phyloP scores from a whole-genome alignment of 1,140 invertebrate species.

The Trichonephila clavata region DNA sequence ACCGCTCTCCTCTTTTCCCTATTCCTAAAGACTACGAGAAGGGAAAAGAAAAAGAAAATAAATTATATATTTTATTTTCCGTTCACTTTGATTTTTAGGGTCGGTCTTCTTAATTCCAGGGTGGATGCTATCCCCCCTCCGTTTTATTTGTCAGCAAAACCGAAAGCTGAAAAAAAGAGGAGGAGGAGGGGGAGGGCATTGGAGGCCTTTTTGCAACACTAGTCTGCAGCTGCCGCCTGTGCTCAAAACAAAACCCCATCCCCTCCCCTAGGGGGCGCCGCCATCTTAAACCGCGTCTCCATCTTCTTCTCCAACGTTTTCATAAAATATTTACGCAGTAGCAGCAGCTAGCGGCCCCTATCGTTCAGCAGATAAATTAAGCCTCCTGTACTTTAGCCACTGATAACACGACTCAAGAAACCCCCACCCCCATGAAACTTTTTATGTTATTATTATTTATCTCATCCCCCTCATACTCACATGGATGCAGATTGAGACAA shows the following conservation, averaged over 20 bases:
- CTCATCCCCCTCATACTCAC: background rate
- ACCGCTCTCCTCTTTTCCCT: background rate
- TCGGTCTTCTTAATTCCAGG: slow-evolving; percentile 57
- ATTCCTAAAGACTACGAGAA: background rate
- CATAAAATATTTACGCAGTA: slow-evolving; percentile 74
- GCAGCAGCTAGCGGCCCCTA: slow-evolving; percentile 31
- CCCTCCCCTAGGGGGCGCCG: slow-evolving; percentile 31
- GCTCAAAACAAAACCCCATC: slow-evolving; percentile 46
- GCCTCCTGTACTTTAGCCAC: slow-evolving; percentile 47
- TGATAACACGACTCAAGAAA: slow-evolving; percentile 46
- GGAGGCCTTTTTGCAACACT: slow-evolving; percentile 16
- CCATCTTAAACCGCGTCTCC: slow-evolving; percentile 46
- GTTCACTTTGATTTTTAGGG: slow-evolving; percentile 63
- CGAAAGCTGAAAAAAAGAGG: background rate
- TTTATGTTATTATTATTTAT: slow-evolving; percentile 16
- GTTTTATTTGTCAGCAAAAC: slow-evolving; percentile 54
- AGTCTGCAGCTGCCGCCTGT: slow-evolving; percentile 56
- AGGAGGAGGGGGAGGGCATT: background rate
- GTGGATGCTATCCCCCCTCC: background rate
- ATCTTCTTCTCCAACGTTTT: slow-evolving; percentile 47
- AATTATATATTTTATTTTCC: slow-evolving; percentile 46
- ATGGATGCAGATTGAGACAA: slow-evolving; percentile 48
- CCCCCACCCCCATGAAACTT: background rate
- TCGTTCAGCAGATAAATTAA: slow-evolving; percentile 67
- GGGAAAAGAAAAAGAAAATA: background rate